A percentile compares a stretch with the other conserved stretches of the same genome.
These are phyloP conservation scores for Ichneumon xanthorius DNA, from an alignment of 2,888 invertebrate species.

Conservation along the genomic window DNA sequence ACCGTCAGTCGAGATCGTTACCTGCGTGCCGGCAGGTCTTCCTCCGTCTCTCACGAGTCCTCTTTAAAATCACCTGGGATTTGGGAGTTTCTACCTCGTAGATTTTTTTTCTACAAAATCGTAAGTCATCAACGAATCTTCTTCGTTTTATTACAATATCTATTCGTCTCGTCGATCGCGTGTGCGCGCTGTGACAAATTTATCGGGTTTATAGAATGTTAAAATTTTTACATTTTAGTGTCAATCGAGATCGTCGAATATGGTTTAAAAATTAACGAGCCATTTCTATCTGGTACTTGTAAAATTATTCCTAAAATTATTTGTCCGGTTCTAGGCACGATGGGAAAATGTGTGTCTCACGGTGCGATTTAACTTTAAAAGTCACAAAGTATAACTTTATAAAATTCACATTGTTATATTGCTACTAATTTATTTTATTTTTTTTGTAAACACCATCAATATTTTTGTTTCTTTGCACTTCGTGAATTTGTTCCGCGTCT, in stretches of 20 bases:
- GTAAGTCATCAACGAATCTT: slow-evolving; percentile 28
- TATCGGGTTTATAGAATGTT: not conserved
- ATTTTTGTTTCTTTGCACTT: not conserved
- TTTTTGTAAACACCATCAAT: no score
- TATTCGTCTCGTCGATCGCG: slow-evolving; percentile 17
- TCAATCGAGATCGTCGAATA: not conserved
- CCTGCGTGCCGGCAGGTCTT: slow-evolving; percentile 34
- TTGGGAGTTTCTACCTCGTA: slow-evolving; percentile 34
- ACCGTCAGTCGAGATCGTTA: slow-evolving; percentile 77
- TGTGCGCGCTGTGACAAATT: slow-evolving; percentile 18
- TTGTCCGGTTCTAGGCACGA: no score
- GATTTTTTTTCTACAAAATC: slow-evolving; percentile 23
- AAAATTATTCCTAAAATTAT: no score
- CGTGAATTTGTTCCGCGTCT: not conserved
- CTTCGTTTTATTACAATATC: not conserved
- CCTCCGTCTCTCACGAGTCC: slow-evolving; percentile 2
- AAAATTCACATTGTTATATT: no score
- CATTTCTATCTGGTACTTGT: no score
- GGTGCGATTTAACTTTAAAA: no score
- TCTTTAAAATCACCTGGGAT: not conserved
- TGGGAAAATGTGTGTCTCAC: no score
- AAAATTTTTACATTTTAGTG: not conserved
- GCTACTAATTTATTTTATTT: no score
- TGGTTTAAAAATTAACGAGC: not conserved
- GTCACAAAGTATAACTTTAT: no score